A percentile compares a stretch with the other conserved stretches of the same genome.
Evolutionary conservation across 1,140 invertebrate species (phyloP).

Genomic region (Battus philenor): DNA sequence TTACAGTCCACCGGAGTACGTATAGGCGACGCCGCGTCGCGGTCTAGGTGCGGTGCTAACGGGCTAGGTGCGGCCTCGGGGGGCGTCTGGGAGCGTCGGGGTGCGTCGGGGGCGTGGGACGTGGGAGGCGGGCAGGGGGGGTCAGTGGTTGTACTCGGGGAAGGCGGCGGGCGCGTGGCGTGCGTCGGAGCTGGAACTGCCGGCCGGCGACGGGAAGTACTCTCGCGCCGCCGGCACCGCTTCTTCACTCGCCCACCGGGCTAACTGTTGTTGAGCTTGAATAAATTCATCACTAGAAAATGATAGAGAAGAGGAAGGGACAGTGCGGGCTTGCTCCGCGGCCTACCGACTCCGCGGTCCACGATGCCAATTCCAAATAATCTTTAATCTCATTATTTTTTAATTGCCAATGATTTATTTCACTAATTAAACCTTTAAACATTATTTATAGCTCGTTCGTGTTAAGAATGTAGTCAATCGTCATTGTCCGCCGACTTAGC

Average conservation of each 20-base stretch:
- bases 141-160: conserved; percentile 54
- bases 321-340: conserved; percentile 57
- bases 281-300: conserved; percentile 95
- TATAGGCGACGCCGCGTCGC: conserved; percentile 3
- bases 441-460: no score
- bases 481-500: no score
- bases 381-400: no score
- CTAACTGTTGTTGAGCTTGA: conserved; percentile 94
- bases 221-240: conserved; percentile 80
- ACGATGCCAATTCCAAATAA: not conserved
- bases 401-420: not conserved
- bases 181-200: conserved; percentile 39
- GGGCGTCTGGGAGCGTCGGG: conserved; percentile 21
- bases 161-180: conserved; percentile 59
- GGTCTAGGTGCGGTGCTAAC: conserved; percentile 16
- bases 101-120: conserved; percentile 42
- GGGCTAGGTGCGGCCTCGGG: conserved; percentile 43
- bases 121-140: conserved; percentile 24
- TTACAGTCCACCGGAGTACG: conserved; percentile 21
- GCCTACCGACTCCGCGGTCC: conserved; percentile 30
- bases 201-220: conserved; percentile 74
- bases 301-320: conserved; percentile 81
- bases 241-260: conserved; percentile 93
- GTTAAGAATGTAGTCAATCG: no score
- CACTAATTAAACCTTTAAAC: no score